Evolutionary conservation across 2,888 invertebrate genomes (phyloP).

Genomic region (Tupiocoris notatus): DNA sequence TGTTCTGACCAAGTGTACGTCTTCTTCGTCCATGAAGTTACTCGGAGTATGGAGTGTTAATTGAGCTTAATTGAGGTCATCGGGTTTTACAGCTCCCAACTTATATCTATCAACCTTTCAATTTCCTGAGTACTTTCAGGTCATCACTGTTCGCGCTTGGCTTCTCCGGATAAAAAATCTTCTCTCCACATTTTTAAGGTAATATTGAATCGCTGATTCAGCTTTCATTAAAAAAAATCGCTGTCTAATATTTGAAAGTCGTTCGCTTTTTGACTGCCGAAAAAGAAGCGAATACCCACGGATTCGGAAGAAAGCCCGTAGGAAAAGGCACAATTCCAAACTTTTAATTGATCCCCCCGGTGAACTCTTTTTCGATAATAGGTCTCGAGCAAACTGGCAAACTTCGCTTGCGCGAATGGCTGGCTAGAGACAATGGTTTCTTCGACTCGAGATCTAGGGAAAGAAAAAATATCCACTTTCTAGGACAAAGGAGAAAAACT

Average conservation of each 20-base stretch:
- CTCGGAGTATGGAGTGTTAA: too few relatives aligned
- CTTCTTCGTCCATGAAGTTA: too few relatives aligned
- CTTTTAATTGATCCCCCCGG: not conserved
- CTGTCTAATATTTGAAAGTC: not conserved
- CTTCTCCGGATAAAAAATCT: too few relatives aligned
- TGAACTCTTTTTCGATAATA: not conserved
- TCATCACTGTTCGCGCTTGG: too few relatives aligned
- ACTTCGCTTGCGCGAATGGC: not conserved
- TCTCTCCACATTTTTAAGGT: too few relatives aligned
- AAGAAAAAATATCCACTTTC: not conserved
- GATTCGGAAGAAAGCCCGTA: not conserved
- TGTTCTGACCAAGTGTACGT: too few relatives aligned
- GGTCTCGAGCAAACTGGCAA: not conserved
- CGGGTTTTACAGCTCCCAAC: too few relatives aligned
- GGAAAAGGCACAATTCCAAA: not conserved
- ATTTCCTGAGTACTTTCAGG: too few relatives aligned
- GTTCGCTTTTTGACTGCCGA: not conserved
- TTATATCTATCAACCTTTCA: too few relatives aligned
- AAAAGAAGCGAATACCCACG: not conserved
- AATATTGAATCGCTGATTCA: not conserved
- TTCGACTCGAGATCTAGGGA: not conserved
- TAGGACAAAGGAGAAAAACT: not conserved
- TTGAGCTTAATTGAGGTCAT: too few relatives aligned
- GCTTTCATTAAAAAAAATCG: not conserved
- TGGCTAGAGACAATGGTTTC: not conserved